Evolutionary conservation across 2,797 vertebrate genomes (phyloP).

Genomic region (Epinephelus malabaricus): DNA sequence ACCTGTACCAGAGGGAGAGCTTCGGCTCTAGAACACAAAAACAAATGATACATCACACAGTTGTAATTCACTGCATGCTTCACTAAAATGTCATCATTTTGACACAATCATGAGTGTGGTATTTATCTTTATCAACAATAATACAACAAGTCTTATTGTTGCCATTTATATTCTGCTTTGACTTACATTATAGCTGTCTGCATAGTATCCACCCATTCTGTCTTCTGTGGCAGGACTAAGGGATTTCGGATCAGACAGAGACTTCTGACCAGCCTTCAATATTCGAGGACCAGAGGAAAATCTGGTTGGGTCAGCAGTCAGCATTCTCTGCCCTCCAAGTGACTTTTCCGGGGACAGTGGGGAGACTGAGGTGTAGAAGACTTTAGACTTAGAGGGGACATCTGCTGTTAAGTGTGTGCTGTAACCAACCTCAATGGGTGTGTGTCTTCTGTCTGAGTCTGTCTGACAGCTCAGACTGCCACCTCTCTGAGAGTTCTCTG

Average conservation of each 20-base stretch:
- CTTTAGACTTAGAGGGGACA: slow-evolving; percentile 92
- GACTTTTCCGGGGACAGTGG: slow-evolving; percentile 94
- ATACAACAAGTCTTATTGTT: neutral
- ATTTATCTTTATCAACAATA: neutral
- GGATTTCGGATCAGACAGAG: slow-evolving; percentile 96
- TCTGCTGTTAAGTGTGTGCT: slow-evolving; percentile 93
- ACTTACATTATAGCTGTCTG: slow-evolving; percentile 95
- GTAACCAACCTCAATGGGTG: slow-evolving; percentile 93
- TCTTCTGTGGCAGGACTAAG: slow-evolving; percentile 95
- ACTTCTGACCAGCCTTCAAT: slow-evolving; percentile 94
- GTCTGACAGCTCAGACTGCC: slow-evolving; percentile 97
- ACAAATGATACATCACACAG: slow-evolving; percentile 12
- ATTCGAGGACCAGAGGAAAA: slow-evolving; percentile 93
- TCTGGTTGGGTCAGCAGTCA: slow-evolving; percentile 91
- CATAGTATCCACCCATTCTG: slow-evolving; percentile 92
- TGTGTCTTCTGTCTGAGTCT: slow-evolving; percentile 93
- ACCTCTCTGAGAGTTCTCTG: slow-evolving; percentile 94
- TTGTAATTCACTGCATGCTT: neutral
- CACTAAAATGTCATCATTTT: neutral
- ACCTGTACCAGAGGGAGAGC: slow-evolving; percentile 89
- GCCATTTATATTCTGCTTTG: slow-evolving; percentile 1
- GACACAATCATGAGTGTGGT: neutral
- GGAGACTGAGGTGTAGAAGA: slow-evolving; percentile 94
- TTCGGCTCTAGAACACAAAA: slow-evolving; percentile 87
- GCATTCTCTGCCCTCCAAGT: slow-evolving; percentile 92